Percentiles rank a stretch among this genome's conserved stretches.
Conservation (phyloP, 2,113 vertebrate genomes). For the Cavia aperea region DNA sequence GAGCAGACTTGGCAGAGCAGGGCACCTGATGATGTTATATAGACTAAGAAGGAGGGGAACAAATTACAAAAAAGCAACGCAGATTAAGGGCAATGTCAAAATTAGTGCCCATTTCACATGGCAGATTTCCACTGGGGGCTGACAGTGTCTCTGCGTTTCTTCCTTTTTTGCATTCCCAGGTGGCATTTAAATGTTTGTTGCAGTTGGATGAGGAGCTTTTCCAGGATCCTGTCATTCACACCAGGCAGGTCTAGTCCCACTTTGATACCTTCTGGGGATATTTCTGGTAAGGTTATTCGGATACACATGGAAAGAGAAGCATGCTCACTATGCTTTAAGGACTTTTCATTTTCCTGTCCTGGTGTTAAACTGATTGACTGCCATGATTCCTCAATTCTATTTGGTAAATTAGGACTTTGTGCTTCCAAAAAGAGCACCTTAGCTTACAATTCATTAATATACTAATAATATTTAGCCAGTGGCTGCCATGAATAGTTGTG, state of each 20-base stretch:
- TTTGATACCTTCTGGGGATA: not conserved
- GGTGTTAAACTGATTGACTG: not conserved
- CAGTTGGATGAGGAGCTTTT: not conserved
- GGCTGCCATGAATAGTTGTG: not conserved
- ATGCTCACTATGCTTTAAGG: not conserved
- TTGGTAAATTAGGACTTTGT: not conserved
- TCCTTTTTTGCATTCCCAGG: not conserved
- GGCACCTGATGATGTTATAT: too few species aligned
- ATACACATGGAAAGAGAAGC: not conserved
- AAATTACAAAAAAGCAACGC: not conserved
- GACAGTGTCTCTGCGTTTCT: not conserved
- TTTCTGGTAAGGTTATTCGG: not conserved
- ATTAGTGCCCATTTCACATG: not conserved
- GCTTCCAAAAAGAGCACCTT: not conserved
- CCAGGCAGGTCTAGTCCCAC: not conserved
- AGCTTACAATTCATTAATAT: not conserved
- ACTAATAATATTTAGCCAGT: not conserved
- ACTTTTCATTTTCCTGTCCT: not conserved
- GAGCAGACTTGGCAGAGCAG: not conserved
- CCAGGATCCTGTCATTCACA: not conserved
- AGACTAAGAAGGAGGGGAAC: not conserved
- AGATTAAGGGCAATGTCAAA: not conserved
- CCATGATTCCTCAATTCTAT: not conserved
- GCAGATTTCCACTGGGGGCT: not conserved
- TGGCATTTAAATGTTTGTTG: not conserved